Evolutionary conservation across 2,797 vertebrate genomes (phyloP), one percentile per base, ranked within the genome.

Genomic region (Crenichthys baileyi): DNA sequence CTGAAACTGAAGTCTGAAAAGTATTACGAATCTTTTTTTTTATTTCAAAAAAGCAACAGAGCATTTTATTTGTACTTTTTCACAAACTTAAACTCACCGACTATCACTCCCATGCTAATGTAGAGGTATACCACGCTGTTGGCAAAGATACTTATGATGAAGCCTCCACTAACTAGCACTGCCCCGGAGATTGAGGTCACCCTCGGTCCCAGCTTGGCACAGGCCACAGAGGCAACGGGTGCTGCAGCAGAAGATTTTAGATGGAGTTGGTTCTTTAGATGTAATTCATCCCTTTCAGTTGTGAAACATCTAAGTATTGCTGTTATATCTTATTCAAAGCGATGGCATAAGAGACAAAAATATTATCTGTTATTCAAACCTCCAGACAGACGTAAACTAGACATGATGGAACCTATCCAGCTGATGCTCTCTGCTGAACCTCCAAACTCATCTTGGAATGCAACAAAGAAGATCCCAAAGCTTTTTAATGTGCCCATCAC

Each of bases 321-420:
- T 53, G 6, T 12, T 31, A 9, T 29, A n/a, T 7, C 46, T 29
- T 18, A 26, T 71, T 13, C 4, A 53, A 18, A 20, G 3, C 4
- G 12, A 46, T n/a, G 22, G 13, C 15, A 26, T 61, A 60, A 70
- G 73, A 4, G 56, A 1, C 48, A 4, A 29, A 72, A 26, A 7
- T 77, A 6, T 7, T 70, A 11, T 26, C 31, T 53, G 77, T 1
- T 7, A 31, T 55, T 77, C 75, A 3, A 82, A 99, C 98, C 97
- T 96, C 95, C 97, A 53, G 95, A 95, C 81, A 97, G 97, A 85
- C 96, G 95, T 80, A 98, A 93, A 48, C 97, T 97, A 4, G 97
- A 97, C 97, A 99, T 98, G 91, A 97, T 96, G 83, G 97, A 98
- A 70, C 98, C 98, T 0, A 99, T 97, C 98, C 97, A 99, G 88